Evolutionary conservation across 2,113 vertebrate species (phyloP).

Genomic region (Epinephelus fuscoguttatus): DNA sequence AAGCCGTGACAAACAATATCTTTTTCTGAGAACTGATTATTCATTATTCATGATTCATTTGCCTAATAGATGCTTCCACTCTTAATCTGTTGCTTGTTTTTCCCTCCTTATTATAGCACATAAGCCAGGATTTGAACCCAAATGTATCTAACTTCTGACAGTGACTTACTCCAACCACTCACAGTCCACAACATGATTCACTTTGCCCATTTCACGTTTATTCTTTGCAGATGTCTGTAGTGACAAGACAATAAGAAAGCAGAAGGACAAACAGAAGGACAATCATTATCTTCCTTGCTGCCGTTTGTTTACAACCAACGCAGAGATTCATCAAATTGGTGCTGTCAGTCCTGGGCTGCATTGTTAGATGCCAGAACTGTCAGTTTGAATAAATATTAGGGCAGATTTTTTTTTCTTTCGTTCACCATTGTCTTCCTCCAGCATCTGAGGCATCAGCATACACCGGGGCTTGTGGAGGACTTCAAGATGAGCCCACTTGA

Average conservation of each 20-base stretch:
- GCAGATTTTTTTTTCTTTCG: slow-evolving; percentile 15
- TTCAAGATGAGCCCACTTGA: slow-evolving; percentile 69
- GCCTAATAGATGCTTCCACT: slow-evolving; percentile 5
- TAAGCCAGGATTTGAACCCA: not conserved
- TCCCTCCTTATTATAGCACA: not conserved
- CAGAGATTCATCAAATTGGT: slow-evolving; percentile 57
- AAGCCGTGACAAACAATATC: slow-evolving; percentile 66
- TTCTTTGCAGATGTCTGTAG: slow-evolving; percentile 51
- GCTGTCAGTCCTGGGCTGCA: slow-evolving; percentile 58
- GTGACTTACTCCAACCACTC: slow-evolving; percentile 15
- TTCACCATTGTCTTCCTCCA: slow-evolving; percentile 48
- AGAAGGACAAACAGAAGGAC: slow-evolving; percentile 65
- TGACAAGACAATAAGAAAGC: slow-evolving; percentile 48
- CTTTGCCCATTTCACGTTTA: slow-evolving; percentile 19
- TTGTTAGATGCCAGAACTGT: slow-evolving; percentile 68
- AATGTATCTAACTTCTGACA: slow-evolving; percentile 5
- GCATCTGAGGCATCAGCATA: slow-evolving; percentile 49
- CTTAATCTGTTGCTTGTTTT: not conserved
- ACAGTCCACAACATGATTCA: slow-evolving; percentile 24
- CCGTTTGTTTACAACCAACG: slow-evolving; percentile 61
- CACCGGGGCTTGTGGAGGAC: slow-evolving; percentile 49
- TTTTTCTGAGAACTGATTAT: slow-evolving; percentile 62
- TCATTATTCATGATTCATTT: slow-evolving; percentile 22
- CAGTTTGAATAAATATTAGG: slow-evolving; percentile 70
- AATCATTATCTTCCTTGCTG: slow-evolving; percentile 57